Evolutionary conservation across 2,797 vertebrate species (phyloP).

Genomic region (Tragopan temminckii): DNA sequence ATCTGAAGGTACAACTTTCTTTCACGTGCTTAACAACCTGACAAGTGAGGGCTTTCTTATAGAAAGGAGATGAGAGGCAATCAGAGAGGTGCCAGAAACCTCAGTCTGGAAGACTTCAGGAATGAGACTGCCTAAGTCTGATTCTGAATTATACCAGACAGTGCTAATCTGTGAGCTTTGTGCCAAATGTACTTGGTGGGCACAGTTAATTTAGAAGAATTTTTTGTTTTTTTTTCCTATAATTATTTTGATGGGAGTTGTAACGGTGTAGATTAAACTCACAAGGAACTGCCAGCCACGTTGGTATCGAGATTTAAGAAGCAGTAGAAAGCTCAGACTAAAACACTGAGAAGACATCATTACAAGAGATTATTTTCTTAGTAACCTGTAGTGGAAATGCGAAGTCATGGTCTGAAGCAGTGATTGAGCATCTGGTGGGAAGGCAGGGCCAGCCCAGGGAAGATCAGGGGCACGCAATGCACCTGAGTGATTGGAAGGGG

Average conservation of each 20-base stretch:
- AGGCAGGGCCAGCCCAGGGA: too few relatives aligned
- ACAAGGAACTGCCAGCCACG: not conserved
- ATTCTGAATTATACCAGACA: not conserved
- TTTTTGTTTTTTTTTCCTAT: not conserved
- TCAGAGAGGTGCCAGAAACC: not conserved
- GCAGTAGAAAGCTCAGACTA: constrained; percentile 55
- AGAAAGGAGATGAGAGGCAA: not conserved
- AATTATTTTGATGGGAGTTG: not conserved
- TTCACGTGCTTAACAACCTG: not conserved
- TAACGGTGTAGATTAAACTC: constrained; percentile 8
- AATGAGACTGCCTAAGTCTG: not conserved
- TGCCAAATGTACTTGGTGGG: not conserved
- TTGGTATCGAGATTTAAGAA: not conserved
- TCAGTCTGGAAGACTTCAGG: not conserved
- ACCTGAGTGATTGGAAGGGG: too few relatives aligned
- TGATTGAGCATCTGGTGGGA: too few relatives aligned
- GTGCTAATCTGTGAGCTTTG: not conserved
- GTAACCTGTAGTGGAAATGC: not conserved
- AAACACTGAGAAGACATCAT: not conserved
- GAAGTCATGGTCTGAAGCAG: too few relatives aligned
- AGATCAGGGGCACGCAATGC: too few relatives aligned
- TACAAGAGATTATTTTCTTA: constrained; percentile 29
- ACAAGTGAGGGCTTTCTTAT: not conserved
- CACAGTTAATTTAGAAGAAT: not conserved
- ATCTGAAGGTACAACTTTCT: not conserved